phyloP scores from a whole-genome alignment of 2,888 invertebrate species.

The Mamestra brassicae region DNA sequence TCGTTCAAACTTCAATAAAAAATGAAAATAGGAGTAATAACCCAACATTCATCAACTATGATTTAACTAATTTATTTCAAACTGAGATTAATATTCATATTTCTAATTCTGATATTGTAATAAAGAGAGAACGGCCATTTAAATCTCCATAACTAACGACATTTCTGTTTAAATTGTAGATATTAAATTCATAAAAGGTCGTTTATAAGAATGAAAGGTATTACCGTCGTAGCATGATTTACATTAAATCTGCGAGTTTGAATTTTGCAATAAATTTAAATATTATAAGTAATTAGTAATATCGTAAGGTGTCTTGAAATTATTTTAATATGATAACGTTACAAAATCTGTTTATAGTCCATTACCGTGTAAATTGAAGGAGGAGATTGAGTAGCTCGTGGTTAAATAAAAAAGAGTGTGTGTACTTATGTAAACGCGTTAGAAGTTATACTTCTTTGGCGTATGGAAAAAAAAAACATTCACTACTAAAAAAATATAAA shows the following conservation, averaged over 20 bases:
- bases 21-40: conserved; percentile 21
- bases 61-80: conserved; percentile 35
- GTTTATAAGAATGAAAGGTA: conserved; percentile 47
- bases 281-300: conserved; percentile 28
- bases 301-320: conserved; percentile 10
- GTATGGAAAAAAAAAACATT: too few relatives aligned
- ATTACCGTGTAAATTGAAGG: too few relatives aligned
- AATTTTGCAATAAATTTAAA: conserved; percentile 45
- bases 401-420: too few relatives aligned
- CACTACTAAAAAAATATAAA: too few relatives aligned
- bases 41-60: conserved; percentile 39
- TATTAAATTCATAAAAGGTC: conserved; percentile 46
- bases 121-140: conserved; percentile 33
- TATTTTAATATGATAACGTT: not conserved
- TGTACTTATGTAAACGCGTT: too few relatives aligned
- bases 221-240: conserved; percentile 41
- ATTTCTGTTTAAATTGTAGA: conserved; percentile 45
- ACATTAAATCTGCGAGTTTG: conserved; percentile 23
- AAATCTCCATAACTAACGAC: conserved; percentile 47
- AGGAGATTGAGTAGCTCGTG: too few relatives aligned
- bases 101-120: conserved; percentile 41
- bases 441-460: too few relatives aligned
- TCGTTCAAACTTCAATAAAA: conserved; percentile 1
- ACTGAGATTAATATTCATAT: conserved; percentile 58
- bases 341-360: not conserved